Evolutionary conservation across 1,140 invertebrate species (phyloP), one percentile per base, ranked within the genome.

Genomic region (Aplysia californica): DNA sequence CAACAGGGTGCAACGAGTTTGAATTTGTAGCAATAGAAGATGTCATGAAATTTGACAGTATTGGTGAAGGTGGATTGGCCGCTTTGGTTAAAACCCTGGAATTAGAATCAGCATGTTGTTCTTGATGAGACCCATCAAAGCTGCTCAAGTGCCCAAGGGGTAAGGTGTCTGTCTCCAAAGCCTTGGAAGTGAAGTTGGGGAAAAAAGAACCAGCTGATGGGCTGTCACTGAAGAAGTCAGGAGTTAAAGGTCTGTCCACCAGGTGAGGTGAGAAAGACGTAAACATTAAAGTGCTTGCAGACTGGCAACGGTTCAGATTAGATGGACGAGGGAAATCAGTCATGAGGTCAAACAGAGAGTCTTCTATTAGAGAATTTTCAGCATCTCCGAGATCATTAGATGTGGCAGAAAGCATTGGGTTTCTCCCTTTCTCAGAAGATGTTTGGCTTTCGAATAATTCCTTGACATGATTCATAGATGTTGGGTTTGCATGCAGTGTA

Each of bases 221-320:
- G 41, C 61, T 75, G 41, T 75, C 72, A 3, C 38, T 75, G 31
- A 75, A 66, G 31, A 75, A 75, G 35, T 75, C 72, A 44, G 72
- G 72, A 20, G 72, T 75, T 36, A 75, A 44, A 21, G 72, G 38
- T 66, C 72, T 75, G 39, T 75, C 72, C 3, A 75, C n/a, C 35
- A 75, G 59, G 55, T 75, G 72, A 1, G 72, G 72, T 41, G 72
- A 75, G 23, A 75, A 75, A 29, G 72, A 75, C 1, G 72, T 41
- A 75, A 75, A 75, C 72, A 75, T 75, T 3, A 75, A 36, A 4
- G 72, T 75, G 61, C 59, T 75, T 18, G 72, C 72, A 6, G 72
- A 75, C 72, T 75, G 72, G n/a, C 59, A 75, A 31, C 72, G 64
- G 55, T 75, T 75, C 20, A 66, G 23, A 20, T 39, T 38, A 20